phyloP scores from a whole-genome alignment of 2,797 vertebrate genomes.

The Merluccius polli region DNA sequence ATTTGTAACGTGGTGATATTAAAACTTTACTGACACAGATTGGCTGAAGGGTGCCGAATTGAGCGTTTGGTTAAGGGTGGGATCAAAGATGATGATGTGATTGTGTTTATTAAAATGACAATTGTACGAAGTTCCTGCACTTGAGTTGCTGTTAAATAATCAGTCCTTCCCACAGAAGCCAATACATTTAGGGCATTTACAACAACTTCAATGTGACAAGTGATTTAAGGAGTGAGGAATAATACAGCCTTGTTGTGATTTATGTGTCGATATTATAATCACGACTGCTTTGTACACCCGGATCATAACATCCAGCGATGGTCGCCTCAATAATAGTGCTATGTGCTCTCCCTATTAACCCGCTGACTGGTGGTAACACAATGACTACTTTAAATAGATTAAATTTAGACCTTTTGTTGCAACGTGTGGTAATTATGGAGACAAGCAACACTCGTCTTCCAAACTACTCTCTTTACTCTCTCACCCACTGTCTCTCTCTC shows the following conservation, averaged over 20 bases:
- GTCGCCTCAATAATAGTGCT: not conserved
- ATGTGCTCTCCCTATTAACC: not conserved
- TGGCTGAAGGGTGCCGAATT: not conserved
- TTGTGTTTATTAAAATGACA: not conserved
- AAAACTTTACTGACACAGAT: not conserved
- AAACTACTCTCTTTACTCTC: not conserved
- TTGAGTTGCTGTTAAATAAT: not conserved
- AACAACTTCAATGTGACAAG: not conserved
- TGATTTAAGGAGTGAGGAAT: not conserved
- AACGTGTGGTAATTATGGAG: not conserved
- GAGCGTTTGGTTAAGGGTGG: not conserved
- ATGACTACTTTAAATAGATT: not conserved
- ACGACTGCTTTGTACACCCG: not conserved
- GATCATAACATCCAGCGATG: not conserved
- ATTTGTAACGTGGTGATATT: not conserved
- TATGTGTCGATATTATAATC: not conserved
- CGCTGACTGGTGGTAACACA: not conserved
- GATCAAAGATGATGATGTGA: not conserved
- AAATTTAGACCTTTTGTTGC: not conserved
- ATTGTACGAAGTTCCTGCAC: not conserved
- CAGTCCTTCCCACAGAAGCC: not conserved
- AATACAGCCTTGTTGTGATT: not conserved
- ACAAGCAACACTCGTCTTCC: not conserved
- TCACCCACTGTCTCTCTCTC: not conserved
- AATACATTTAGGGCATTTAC: too few relatives aligned